Percentiles rank a stretch among this genome's conserved stretches.
Evolutionary conservation across 1,140 invertebrate species (phyloP).

Genomic region (Idris sp.): DNA sequence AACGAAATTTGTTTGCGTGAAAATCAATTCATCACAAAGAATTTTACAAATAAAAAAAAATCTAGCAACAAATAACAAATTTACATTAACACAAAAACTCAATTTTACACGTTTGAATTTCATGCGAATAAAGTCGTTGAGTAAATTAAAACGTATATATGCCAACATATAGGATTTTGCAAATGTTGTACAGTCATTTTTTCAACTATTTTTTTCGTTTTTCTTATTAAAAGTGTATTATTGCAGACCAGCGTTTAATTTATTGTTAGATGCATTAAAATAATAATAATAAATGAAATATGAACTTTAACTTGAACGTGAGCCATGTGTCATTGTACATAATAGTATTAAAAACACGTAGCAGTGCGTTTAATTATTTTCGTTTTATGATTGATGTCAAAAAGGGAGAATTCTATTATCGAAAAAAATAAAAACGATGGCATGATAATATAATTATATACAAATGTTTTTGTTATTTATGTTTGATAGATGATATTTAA

Average conservation of each 20-base stretch:
- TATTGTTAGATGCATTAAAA: conserved; percentile 37
- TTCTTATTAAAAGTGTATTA: conserved; percentile 10
- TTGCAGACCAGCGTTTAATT: conserved; percentile 32
- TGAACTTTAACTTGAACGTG: conserved; percentile 66
- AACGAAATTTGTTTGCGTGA: conserved; percentile 17
- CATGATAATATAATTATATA: too few relatives aligned
- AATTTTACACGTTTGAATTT: too few relatives aligned
- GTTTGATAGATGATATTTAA: conserved; percentile 56
- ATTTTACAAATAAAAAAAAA: neutral
- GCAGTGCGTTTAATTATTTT: conserved; percentile 68
- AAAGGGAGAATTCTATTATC: conserved; percentile 26
- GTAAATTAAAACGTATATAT: conserved; percentile 47
- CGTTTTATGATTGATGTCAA: conserved; percentile 61
- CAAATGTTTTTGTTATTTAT: conserved; percentile 51
- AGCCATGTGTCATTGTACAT: conserved; percentile 76
- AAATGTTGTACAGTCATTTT: conserved; percentile 68
- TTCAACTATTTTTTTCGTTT: conserved; percentile 52
- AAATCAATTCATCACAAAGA: neutral
- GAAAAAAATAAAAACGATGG: too few relatives aligned
- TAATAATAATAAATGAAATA: conserved; percentile 64
- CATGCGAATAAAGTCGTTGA: conserved; percentile 21
- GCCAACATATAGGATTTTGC: conserved; percentile 65
- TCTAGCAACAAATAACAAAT: too few relatives aligned
- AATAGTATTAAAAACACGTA: conserved; percentile 72
- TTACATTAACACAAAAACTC: too few relatives aligned